Base-by-base conservation (phyloP, 2,113 vertebrate species). In the Pavo muticus region DNA sequence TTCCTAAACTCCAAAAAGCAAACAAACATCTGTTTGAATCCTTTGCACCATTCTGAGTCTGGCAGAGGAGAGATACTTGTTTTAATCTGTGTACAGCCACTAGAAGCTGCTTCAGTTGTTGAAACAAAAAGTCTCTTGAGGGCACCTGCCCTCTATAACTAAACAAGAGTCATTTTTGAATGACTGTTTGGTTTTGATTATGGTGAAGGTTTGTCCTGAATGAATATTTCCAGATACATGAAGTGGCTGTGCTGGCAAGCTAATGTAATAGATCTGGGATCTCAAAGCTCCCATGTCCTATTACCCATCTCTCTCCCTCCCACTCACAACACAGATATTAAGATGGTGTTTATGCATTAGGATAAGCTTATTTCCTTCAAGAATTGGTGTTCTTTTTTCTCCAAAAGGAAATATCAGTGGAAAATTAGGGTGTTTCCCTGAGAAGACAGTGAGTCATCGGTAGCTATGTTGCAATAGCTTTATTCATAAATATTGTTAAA, bases 401-500 rank as follows among this genome's bases (percentile, higher is more conserved):
- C n/a, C 23, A 44, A 29, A 83, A 83, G 47, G 32, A 60, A 4
- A 1, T 83, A 80, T 11, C 14, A 74, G 29, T 82, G 85, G 74
- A 90, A 93, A 88, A 85, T 79, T 10, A 88, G 85, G 76, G 79
- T 90, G 72, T 94, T 95, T 95, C 69, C 86, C 71, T 95, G 87
- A 78, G 90, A 90, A 93, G 75, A 67, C 19, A 78, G 71, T 93
- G 87, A 97, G 79, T 91, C 84, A 95, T 72, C 42, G 47, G 32
- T 61, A 88, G 25, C 24, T 88, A 4, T 77, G 60, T 88, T 48
- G 68, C 42, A 95, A 91, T 27, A 74, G 3, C 12, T 94, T 89
- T 87, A 67, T 85, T 87, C 56, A 80, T 85, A 90, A 92, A 77
- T 94, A 86, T 18, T 94, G 75, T 85, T 56, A 67, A 80, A 71